These are phyloP conservation scores for Unio delphinus DNA, from an alignment of 2,888 invertebrate species.

Conservation along the genomic window DNA sequence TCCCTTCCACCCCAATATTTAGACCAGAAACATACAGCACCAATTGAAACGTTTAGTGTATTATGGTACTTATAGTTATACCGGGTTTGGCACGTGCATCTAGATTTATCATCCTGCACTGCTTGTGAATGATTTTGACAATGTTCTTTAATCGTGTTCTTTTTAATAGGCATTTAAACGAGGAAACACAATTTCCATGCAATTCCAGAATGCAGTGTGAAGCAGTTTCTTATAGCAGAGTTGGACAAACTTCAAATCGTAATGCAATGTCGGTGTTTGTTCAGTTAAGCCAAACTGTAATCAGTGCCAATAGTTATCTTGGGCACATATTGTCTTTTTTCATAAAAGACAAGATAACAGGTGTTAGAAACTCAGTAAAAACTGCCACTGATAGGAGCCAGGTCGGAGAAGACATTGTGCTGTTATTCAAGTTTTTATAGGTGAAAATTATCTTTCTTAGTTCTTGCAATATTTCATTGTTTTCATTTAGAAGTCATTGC, in stretches of 20 bases:
- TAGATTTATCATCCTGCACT: no score
- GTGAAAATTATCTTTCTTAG: conserved; percentile 1
- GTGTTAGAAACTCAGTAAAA: conserved; percentile 1
- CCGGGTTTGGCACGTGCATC: no score
- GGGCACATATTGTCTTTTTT: conserved; percentile 3
- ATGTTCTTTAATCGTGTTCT: not conserved
- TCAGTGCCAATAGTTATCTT: conserved; percentile 1
- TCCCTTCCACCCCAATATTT: no score
- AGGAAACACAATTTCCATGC: conserved; percentile 7
- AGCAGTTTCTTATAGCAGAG: conserved; percentile 6
- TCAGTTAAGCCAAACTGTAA: conserved; percentile 8
- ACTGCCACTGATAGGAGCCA: conserved; percentile 4
- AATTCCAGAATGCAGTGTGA: not conserved
- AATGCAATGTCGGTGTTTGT: conserved; percentile 12
- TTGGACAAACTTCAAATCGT: conserved; percentile 9
- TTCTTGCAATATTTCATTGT: not conserved
- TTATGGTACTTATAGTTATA: no score
- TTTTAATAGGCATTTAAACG: conserved; percentile 11
- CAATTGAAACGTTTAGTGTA: no score
- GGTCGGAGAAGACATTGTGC: not conserved
- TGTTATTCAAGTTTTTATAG: conserved; percentile 2
- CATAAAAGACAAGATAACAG: not conserved
- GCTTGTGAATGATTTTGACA: no score
- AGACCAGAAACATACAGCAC: no score
- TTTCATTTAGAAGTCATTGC: not conserved